These are phyloP conservation scores for Palythoa grandis DNA, from an alignment of 92 coral and sea anemone species.

Conservation along the genomic window DNA sequence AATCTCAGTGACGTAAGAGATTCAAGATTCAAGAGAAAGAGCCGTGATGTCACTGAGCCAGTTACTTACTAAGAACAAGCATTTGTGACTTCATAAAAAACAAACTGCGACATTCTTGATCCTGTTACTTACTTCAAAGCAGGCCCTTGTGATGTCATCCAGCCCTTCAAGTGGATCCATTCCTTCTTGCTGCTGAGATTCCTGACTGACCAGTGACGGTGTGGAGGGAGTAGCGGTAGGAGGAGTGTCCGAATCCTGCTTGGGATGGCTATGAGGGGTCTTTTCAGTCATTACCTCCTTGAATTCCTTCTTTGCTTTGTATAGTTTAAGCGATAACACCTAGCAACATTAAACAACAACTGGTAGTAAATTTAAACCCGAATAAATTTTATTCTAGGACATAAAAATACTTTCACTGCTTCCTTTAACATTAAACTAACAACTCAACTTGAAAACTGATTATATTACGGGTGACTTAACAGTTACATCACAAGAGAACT, in stretches of 20 bases:
- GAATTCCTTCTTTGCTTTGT: constrained; percentile 56
- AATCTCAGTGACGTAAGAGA: too few species aligned
- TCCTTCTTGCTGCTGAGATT: constrained; percentile 51
- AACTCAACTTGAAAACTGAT: too few species aligned
- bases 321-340: constrained; percentile 91
- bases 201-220: constrained; percentile 31
- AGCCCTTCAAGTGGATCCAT: constrained; percentile 79
- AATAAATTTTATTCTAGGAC: too few species aligned
- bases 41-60: too few species aligned
- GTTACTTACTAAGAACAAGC: too few species aligned
- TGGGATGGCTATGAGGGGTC: not conserved
- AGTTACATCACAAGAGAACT: too few species aligned
- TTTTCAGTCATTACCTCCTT: constrained; percentile 27
- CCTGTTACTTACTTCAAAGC: constrained; percentile 67
- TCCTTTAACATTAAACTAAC: too few species aligned
- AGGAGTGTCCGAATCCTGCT: constrained; percentile 16
- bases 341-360: not conserved
- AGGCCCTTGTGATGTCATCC: constrained; percentile 81
- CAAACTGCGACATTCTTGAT: not conserved
- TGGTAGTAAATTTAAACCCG: not conserved
- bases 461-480: too few species aligned
- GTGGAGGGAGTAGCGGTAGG: constrained; percentile 33
- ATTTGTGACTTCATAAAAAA: too few species aligned
- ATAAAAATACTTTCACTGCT: too few species aligned
- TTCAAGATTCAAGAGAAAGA: too few species aligned